Base-by-base conservation (phyloP, 2,888 invertebrate genomes). In the Drosophila austrosaltans region DNA sequence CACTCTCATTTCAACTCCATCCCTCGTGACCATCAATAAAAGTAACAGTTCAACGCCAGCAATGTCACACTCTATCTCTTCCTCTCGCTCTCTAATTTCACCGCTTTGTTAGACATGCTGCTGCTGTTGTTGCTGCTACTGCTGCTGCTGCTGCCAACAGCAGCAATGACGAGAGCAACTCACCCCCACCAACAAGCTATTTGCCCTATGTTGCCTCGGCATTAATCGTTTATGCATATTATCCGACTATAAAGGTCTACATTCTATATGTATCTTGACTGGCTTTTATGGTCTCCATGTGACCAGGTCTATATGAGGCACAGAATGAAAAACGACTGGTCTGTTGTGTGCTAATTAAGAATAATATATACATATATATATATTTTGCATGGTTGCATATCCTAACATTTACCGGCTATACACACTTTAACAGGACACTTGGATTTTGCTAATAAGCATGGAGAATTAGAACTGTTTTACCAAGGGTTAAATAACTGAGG, bases 161-260 rank as follows among this genome's bases (percentile, higher is more conserved):
- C 48, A 48, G 22, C 22, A 25, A 48, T 25, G 10, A 12, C 3
- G 48, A 1, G 48, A 22, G 2, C 48, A 48, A 48, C 48, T 48
- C 48, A 48, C 25, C 48, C 48, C 48, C 22, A 48, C 10, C 48
- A n/a, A n/a, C 40, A n/a, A 40, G 8, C 7, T 40, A 8, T 22
- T 22, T 10, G 22, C 48, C 48, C 48, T 48, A 25, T 25, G 48
- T 48, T 48, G 48, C 48, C 10, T 48, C 22, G 48, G 48, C 48
- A 48, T 48, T 48, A 48, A 48, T 48, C 48, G 48, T 48, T 48
- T 48, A 48, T 48, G 48, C 48, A 48, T 48, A 48, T 48, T 48
- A 25, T 48, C 48, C 48, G 48, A 25, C 25, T 48, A 48, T 25
- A 48, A 25, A 48, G 25, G 48, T 48, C 48, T 48, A 10, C 48